phyloP scores from a whole-genome alignment of 2,797 vertebrate species.

The Fistularia tabacaria region DNA sequence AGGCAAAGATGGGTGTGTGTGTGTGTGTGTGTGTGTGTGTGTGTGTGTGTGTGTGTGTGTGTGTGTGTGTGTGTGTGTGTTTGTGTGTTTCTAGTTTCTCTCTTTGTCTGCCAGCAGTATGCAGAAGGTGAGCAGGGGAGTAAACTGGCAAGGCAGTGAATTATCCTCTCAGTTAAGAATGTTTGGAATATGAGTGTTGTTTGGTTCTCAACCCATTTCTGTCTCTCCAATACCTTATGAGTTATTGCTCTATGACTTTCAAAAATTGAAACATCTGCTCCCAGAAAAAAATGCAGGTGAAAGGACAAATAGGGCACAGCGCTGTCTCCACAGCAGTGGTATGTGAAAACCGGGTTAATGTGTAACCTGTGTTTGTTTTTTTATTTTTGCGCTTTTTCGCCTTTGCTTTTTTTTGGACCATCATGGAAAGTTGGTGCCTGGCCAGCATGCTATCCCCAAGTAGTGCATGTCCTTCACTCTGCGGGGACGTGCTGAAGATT shows the following conservation, averaged over 20 bases:
- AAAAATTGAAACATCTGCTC: conserved; percentile 26
- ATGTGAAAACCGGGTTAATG: conserved; percentile 23
- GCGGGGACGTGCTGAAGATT: conserved; percentile 22
- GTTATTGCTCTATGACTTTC: conserved; percentile 17
- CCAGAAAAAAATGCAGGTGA: conserved; percentile 13
- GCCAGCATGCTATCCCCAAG: neutral
- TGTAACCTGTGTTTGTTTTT: conserved; percentile 20
- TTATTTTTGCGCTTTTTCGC: neutral
- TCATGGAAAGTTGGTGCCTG: neutral
- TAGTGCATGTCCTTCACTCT: conserved; percentile 9
- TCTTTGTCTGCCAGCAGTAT: neutral
- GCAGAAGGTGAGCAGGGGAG: neutral
- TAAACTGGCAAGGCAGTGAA: neutral
- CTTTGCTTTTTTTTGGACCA: neutral
- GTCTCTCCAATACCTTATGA: conserved; percentile 11
- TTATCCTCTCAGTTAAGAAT: conserved; percentile 7
- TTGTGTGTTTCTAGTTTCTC: neutral
- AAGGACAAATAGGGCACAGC: neutral
- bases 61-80: neutral
- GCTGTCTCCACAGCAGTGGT: neutral
- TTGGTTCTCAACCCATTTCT: neutral
- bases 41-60: neutral
- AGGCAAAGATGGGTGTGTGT: neutral
- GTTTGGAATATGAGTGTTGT: conserved; percentile 14
- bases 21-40: neutral